Evolutionary conservation across 2,888 invertebrate species (phyloP).

Genomic region (Cantharis rufa): DNA sequence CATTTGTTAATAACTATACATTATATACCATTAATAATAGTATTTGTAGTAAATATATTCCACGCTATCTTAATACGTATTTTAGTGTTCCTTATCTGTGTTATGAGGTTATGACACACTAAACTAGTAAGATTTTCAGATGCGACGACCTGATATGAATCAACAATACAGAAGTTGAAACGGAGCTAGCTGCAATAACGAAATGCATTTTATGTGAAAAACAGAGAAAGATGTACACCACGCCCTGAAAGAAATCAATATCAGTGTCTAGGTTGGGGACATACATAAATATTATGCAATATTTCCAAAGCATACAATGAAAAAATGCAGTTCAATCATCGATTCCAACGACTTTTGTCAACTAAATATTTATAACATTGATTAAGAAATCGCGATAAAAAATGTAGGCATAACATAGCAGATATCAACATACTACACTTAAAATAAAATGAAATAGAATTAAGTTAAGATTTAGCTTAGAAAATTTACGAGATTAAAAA

Average conservation of each 20-base stretch:
- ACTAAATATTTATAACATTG: neutral
- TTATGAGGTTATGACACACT: neutral
- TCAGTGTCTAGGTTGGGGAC: conserved; percentile 41
- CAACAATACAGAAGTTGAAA: neutral
- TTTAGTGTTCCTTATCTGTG: neutral
- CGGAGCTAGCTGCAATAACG: neutral
- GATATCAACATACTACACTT: no score
- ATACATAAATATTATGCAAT: conserved; percentile 29
- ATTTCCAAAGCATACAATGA: conserved; percentile 30
- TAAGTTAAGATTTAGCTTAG: neutral
- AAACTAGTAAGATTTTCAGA: neutral
- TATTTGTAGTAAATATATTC: neutral
- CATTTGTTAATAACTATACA: no score
- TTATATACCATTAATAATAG: no score
- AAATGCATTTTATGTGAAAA: conserved; percentile 14
- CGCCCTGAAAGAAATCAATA: conserved; percentile 40
- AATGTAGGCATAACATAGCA: neutral
- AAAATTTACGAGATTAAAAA: neutral
- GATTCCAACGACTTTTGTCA: neutral
- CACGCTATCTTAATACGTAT: neutral
- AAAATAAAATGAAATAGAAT: no score
- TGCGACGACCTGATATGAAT: neutral
- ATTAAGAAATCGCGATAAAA: neutral
- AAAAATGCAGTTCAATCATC: neutral
- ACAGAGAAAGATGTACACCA: conserved; percentile 29